These are phyloP conservation scores for Diarsia brunnea DNA, from an alignment of 2,888 invertebrate genomes.

Conservation along the genomic window DNA sequence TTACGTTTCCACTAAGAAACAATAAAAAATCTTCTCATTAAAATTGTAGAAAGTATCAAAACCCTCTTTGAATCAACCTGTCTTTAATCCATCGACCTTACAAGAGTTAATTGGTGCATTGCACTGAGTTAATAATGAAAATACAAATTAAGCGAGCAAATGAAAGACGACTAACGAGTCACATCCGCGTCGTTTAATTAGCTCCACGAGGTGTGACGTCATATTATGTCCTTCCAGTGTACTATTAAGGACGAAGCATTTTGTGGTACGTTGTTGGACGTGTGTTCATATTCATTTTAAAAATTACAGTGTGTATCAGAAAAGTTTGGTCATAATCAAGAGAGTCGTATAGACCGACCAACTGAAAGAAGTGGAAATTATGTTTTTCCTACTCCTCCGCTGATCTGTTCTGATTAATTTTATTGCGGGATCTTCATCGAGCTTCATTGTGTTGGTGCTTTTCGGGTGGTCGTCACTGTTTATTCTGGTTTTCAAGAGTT, in stretches of 20 bases:
- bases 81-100: constrained; percentile 34
- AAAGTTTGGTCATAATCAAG: too few species aligned
- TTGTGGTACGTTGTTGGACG: constrained; percentile 14
- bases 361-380: neutral
- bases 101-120: constrained; percentile 42
- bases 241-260: constrained; percentile 44
- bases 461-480: neutral
- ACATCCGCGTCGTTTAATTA: constrained; percentile 73
- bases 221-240: constrained; percentile 52
- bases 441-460: too few species aligned
- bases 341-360: neutral
- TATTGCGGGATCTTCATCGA: too few species aligned
- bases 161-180: constrained; percentile 69
- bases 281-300: neutral
- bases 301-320: neutral
- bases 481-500: neutral
- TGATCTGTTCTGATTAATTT: too few species aligned
- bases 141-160: constrained; percentile 67
- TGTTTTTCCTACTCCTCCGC: too few species aligned
- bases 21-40: neutral
- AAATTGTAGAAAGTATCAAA: constrained; percentile 4
- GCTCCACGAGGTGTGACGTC: constrained; percentile 50
- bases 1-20: too few species aligned
- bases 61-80: neutral
- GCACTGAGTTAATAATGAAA: constrained; percentile 58